phyloP scores from a whole-genome alignment of 1,140 invertebrate species.

The Amyelois transitella region DNA sequence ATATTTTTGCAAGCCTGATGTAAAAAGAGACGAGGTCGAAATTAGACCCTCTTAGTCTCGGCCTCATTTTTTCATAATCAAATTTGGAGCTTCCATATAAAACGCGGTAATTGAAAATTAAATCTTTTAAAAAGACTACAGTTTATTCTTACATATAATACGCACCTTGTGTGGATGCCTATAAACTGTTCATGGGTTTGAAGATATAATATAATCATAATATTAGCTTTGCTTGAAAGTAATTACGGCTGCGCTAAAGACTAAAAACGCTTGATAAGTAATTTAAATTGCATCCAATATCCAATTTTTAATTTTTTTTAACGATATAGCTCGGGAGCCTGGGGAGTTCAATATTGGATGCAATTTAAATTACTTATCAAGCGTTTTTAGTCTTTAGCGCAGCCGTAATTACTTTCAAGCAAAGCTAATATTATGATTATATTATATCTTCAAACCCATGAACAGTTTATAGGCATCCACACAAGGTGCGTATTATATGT shows the following conservation, averaged over 20 bases:
- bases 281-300: not conserved
- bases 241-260: not conserved
- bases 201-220: too few species aligned
- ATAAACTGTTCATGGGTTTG: too few species aligned
- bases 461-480: too few species aligned
- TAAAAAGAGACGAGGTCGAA: constrained; percentile 37
- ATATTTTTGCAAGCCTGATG: constrained; percentile 35
- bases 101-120: constrained; percentile 14
- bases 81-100: constrained; percentile 29
- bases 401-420: not conserved
- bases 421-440: too few species aligned
- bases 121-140: too few species aligned
- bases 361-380: not conserved
- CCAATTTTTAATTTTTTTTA: constrained; percentile 6
- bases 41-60: constrained; percentile 33
- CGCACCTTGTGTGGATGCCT: too few species aligned
- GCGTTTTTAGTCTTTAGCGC: not conserved
- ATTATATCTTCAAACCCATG: too few species aligned
- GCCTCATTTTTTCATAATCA: constrained; percentile 40
- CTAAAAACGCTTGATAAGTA: not conserved
- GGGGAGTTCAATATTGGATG: not conserved
- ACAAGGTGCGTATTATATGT: too few species aligned
- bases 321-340: not conserved
- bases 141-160: too few species aligned
- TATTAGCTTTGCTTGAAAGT: too few species aligned